Evolutionary conservation across 2,797 vertebrate species (phyloP).

Genomic region (Euthynnus affinis): DNA sequence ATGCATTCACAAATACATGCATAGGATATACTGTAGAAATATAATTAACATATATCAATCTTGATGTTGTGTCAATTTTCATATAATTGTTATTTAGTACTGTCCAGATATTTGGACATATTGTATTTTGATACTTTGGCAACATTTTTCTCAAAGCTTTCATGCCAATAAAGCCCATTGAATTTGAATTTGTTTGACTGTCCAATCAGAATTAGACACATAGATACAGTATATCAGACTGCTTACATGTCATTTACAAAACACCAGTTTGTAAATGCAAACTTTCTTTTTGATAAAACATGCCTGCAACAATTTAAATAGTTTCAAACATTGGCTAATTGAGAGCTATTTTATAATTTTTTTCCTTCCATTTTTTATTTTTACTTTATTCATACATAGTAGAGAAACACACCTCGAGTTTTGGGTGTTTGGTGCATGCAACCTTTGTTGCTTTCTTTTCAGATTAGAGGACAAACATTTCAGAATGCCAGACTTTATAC

Average conservation of each 20-base stretch:
- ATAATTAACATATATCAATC: too few relatives aligned
- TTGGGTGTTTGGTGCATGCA: neutral
- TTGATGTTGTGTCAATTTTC: too few relatives aligned
- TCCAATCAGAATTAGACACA: neutral
- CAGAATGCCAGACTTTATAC: constrained; percentile 52
- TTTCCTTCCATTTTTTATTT: neutral
- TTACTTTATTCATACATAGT: neutral
- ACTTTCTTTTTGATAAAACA: neutral
- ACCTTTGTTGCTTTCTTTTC: constrained; percentile 38
- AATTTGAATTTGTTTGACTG: neutral
- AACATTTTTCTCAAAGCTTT: too few relatives aligned
- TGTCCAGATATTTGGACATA: too few relatives aligned
- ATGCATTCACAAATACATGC: too few relatives aligned
- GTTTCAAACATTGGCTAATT: too few relatives aligned
- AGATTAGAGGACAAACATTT: constrained; percentile 56
- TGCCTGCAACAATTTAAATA: neutral
- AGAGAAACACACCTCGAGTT: constrained; percentile 13
- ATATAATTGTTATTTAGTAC: too few relatives aligned
- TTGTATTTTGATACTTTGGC: too few relatives aligned
- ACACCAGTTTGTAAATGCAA: neutral
- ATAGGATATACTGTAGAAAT: too few relatives aligned
- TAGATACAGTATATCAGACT: constrained; percentile 1
- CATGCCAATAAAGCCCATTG: too few relatives aligned
- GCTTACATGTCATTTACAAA: neutral
- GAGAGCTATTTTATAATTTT: neutral